Conservation (phyloP, 2,888 invertebrate genomes). For the Gordius sp. region DNA sequence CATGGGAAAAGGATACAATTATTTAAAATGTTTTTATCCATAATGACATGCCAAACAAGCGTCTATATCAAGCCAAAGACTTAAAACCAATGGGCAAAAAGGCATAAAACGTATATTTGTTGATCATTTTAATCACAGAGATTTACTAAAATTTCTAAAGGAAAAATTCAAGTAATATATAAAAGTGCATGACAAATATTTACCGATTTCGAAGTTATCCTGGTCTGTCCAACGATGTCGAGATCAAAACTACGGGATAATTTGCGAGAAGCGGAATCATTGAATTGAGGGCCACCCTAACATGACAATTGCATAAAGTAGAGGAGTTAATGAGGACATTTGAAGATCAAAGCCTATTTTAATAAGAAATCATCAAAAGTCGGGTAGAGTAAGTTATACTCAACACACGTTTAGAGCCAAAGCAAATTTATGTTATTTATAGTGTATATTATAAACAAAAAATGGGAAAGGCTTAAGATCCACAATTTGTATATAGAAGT, state of each 20-base stretch:
- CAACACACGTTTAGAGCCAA: too few relatives aligned
- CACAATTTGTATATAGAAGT: too few relatives aligned
- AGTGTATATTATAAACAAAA: too few relatives aligned
- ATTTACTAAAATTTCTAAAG: too few relatives aligned
- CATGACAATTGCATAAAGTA: too few relatives aligned
- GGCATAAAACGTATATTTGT: background rate
- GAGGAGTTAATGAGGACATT: too few relatives aligned
- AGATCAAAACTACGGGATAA: constrained; percentile 49
- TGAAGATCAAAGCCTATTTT: too few relatives aligned
- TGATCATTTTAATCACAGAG: constrained; percentile 12
- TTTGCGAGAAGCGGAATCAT: constrained; percentile 75
- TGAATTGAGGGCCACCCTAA: constrained; percentile 50
- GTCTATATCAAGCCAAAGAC: background rate
- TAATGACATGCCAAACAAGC: constrained; percentile 5
- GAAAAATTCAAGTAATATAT: background rate
- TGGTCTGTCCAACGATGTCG: constrained; percentile 52
- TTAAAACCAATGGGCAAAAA: background rate
- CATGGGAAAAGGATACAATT: too few relatives aligned
- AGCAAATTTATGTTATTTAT: too few relatives aligned
- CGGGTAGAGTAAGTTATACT: too few relatives aligned
- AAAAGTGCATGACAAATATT: constrained; percentile 1
- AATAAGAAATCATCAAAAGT: too few relatives aligned
- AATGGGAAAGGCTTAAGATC: too few relatives aligned
- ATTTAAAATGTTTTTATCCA: constrained; percentile 16
- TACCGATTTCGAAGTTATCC: constrained; percentile 54